Base-by-base conservation (phyloP, 2,797 vertebrate species). In the Tragelaphus eurycerus region DNA sequence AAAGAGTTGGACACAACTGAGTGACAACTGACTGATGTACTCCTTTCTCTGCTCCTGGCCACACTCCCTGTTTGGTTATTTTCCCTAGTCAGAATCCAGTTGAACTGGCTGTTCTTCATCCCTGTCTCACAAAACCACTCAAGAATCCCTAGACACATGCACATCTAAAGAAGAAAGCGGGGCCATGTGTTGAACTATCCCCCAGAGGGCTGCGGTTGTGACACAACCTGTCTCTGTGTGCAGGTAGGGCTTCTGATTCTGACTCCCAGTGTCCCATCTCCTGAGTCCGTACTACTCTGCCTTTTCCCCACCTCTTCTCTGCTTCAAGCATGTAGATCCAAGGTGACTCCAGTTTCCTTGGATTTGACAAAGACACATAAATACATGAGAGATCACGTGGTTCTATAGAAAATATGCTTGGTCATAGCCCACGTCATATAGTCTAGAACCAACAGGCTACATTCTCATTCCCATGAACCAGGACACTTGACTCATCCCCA, bases 181-280 rank as follows among this genome's bases (percentile, higher is more conserved):
- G 38, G 21, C 10, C 21, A 8, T 2, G 7, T 91, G 25, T 57
- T 46, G 4, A 84, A 81, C 29, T 9, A 17, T 54, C 25, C 38
- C 38, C 1, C 21, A 50, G 55, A 95, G 25, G 43, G 27, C 12
- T 1, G 31, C 21, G 29, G 19, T 86, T 29, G 31, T 67, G 82
- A 46, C 12, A 13, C 14, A 21, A 25, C n/a, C 59, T 10, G 0
- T 19, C 7, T 1, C 25, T 34, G 1, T 59, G n/a, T 67, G 21
- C 25, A 74, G 76, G n/a, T 10, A 11, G 76, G 9, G 7, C 2
- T 17, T 89, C 67, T 43, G 78, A n/a, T 43, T 74, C 76, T 34
- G 14, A 67, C 83, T 54, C 78, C 38, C 43, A 8, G 29, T 19
- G 34, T 54, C 57, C 50, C 13, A 0, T 29, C 29, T 31, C n/a